A percentile compares a stretch with the other conserved stretches of the same genome.
Evolutionary conservation across 1,140 invertebrate genomes (phyloP).

Genomic region (Heliothis virescens): DNA sequence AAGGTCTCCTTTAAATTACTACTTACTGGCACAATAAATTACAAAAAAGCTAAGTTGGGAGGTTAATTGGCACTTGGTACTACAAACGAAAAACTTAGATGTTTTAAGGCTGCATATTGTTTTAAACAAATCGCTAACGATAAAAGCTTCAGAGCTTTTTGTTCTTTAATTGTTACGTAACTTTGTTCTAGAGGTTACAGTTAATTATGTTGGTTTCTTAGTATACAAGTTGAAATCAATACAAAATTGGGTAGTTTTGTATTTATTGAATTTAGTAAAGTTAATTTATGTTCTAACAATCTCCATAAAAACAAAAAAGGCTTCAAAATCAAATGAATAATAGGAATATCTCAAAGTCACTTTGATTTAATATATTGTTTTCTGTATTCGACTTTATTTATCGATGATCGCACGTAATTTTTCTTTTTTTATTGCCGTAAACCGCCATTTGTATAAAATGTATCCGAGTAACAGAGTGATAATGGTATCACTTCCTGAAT

Average conservation of each 20-base stretch:
- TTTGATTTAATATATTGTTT: conserved; percentile 29
- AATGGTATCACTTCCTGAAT: conserved; percentile 39
- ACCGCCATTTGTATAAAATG: conserved; percentile 40
- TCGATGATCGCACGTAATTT: conserved; percentile 36
- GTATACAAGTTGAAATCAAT: too few species aligned
- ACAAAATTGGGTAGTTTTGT: too few species aligned
- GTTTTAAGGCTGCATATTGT: neutral
- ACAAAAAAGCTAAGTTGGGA: neutral
- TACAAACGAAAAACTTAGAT: neutral
- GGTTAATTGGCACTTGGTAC: too few species aligned
- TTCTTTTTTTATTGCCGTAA: conserved; percentile 41
- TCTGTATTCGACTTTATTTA: conserved; percentile 23
- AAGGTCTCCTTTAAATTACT: conserved; percentile 14
- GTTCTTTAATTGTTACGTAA: too few species aligned
- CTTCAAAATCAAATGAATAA: neutral
- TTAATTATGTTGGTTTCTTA: too few species aligned
- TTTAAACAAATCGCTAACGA: too few species aligned
- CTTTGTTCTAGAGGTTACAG: too few species aligned
- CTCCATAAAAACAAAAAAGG: neutral
- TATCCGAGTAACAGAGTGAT: conserved; percentile 23
- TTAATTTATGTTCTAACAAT: too few species aligned
- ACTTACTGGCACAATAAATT: neutral
- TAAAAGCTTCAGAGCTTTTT: too few species aligned
- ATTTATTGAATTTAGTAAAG: too few species aligned
- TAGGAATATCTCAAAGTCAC: neutral